Percentiles rank a stretch among this genome's conserved stretches.
These are phyloP conservation scores for Lagenorhynchus albirostris DNA, from an alignment of 2,113 vertebrate genomes.

Conservation along the genomic window DNA sequence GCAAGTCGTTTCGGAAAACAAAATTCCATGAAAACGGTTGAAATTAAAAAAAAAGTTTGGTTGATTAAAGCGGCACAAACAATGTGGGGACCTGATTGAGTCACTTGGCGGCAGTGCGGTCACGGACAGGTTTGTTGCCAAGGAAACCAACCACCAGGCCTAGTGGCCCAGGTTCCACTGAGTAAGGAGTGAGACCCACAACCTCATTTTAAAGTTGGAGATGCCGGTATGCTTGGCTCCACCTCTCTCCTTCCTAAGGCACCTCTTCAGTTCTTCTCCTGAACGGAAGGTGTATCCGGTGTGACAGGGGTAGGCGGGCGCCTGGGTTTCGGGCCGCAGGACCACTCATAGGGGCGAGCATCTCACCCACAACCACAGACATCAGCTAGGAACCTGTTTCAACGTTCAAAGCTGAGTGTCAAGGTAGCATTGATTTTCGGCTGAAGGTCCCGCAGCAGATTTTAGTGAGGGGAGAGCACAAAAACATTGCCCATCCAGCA, in stretches of 20 bases:
- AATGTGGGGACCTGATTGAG: neutral
- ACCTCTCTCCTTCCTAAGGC: neutral
- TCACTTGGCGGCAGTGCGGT: neutral
- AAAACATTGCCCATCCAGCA: neutral
- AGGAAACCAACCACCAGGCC: neutral
- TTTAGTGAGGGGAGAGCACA: neutral
- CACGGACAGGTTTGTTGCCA: neutral
- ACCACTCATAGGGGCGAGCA: neutral
- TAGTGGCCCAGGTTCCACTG: neutral
- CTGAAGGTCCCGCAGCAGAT: neutral
- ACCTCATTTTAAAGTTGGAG: neutral
- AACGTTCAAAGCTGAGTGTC: neutral
- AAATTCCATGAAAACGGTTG: conserved; percentile 31
- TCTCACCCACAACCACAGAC: neutral
- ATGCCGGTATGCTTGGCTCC: accelerated
- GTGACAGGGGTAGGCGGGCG: neutral
- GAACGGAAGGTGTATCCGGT: conserved; percentile 37
- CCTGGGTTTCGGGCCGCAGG: conserved; percentile 3
- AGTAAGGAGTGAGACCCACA: neutral
- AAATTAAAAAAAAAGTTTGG: neutral
- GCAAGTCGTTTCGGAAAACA: neutral
- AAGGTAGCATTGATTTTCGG: neutral
- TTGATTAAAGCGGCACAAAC: neutral
- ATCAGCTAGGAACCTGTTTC: neutral
- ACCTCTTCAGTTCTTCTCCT: neutral